phyloP scores from a whole-genome alignment of 2,797 vertebrate species.

The Capromys pilorides region DNA sequence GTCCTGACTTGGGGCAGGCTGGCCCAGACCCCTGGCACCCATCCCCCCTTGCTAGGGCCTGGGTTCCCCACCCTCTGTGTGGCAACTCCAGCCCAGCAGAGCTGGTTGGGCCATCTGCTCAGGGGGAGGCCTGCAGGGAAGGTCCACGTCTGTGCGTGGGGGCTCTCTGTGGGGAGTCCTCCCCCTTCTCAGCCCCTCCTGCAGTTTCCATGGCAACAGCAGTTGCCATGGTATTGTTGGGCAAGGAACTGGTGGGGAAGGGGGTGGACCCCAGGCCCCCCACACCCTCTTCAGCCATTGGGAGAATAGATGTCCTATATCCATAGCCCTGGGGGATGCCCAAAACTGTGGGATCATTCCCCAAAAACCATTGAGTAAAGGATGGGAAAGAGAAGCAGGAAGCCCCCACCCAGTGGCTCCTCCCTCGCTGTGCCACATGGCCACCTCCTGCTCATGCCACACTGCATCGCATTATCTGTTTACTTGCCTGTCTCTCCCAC shows the following conservation, averaged over 20 bases:
- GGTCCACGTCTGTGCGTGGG: conserved; percentile 82
- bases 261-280: conserved; percentile 49
- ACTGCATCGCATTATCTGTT: conserved; percentile 58
- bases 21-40: neutral
- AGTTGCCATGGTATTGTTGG: conserved; percentile 79
- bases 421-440: neutral
- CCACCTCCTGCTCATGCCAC: conserved; percentile 21
- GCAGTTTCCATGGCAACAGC: conserved; percentile 84
- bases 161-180: conserved; percentile 62
- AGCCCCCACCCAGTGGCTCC: neutral
- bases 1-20: neutral
- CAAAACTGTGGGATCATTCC: neutral
- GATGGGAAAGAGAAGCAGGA: neutral
- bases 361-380: conserved; percentile 12
- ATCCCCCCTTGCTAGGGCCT: neutral
- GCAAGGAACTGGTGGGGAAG: conserved; percentile 64
- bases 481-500: conserved; percentile 49
- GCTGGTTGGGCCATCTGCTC: conserved; percentile 62
- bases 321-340: neutral
- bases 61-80: neutral
- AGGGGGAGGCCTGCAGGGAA: conserved; percentile 80
- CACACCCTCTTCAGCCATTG: conserved; percentile 2
- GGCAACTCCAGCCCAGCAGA: neutral
- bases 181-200: conserved; percentile 77
- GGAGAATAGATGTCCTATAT: conserved; percentile 31